Conservation (phyloP, 2,113 vertebrate species). For the Macrotis lagotis region DNA sequence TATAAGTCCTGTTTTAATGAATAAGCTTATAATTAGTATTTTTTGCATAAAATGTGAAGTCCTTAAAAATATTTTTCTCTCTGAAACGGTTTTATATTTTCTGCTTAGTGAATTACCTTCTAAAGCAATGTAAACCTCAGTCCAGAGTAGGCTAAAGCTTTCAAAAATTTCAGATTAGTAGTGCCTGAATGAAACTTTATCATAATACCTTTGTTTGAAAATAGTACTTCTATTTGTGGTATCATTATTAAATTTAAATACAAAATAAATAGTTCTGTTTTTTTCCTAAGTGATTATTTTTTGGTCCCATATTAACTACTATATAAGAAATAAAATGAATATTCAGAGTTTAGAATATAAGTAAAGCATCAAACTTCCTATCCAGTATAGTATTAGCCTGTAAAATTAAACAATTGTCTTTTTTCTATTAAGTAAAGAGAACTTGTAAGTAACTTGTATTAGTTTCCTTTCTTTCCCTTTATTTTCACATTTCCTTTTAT, state of each 20-base stretch:
- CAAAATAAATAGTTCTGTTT: slow-evolving; percentile 65
- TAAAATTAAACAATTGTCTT: slow-evolving; percentile 27
- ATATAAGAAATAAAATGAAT: slow-evolving; percentile 74
- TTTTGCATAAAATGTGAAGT: slow-evolving; percentile 54
- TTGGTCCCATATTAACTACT: slow-evolving; percentile 63
- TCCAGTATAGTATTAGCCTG: slow-evolving; percentile 39
- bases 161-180: slow-evolving; percentile 52
- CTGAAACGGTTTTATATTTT: slow-evolving; percentile 56
- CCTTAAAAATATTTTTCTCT: slow-evolving; percentile 57
- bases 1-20: slow-evolving; percentile 58
- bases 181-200: slow-evolving; percentile 67
- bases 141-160: slow-evolving; percentile 51
- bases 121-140: slow-evolving; percentile 54
- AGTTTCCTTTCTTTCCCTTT: background rate
- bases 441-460: background rate
- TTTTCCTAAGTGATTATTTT: slow-evolving; percentile 70
- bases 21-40: slow-evolving; percentile 42
- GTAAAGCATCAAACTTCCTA: slow-evolving; percentile 64
- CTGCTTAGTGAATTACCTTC: slow-evolving; percentile 49
- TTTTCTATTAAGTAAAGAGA: background rate
- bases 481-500: background rate
- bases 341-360: slow-evolving; percentile 63
- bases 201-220: slow-evolving; percentile 57
- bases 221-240: slow-evolving; percentile 63
- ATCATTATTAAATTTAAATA: slow-evolving; percentile 69